Evolutionary conservation across 1,140 invertebrate genomes (phyloP).

Genomic region (Drosophila subobscura): DNA sequence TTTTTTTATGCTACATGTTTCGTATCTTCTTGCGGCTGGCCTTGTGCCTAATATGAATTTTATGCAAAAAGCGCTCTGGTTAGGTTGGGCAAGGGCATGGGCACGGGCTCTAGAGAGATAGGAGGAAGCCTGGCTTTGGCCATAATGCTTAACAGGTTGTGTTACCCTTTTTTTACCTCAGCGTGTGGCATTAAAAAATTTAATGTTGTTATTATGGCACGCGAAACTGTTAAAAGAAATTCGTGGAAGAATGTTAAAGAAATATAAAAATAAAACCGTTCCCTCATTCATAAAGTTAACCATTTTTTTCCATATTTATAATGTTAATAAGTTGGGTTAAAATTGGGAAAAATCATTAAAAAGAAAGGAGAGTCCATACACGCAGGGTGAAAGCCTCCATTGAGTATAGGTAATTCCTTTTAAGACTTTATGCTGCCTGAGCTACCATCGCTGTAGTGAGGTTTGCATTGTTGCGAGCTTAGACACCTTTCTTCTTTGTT

Average conservation of each 20-base stretch:
- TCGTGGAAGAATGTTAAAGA: slow-evolving; percentile 21
- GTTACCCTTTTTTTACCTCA: slow-evolving; percentile 28
- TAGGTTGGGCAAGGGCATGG: slow-evolving; percentile 14
- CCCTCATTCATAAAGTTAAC: too few relatives aligned
- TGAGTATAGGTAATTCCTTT: too few relatives aligned
- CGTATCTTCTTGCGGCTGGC: slow-evolving; percentile 56
- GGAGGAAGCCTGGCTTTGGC: slow-evolving; percentile 26
- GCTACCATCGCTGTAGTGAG: too few relatives aligned
- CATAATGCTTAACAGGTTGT: slow-evolving; percentile 57
- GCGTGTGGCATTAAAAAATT: slow-evolving; percentile 58
- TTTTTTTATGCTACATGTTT: slow-evolving; percentile 53
- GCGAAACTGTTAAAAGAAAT: slow-evolving; percentile 21
- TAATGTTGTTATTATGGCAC: slow-evolving; percentile 58
- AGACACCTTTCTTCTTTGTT: too few relatives aligned
- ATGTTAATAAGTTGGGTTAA: background rate
- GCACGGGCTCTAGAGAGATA: too few relatives aligned
- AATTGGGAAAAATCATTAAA: too few relatives aligned
- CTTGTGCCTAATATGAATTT: slow-evolving; percentile 79
- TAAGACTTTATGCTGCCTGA: too few relatives aligned
- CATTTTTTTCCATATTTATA: slow-evolving; percentile 13
- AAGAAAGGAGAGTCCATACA: too few relatives aligned
- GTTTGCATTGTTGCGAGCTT: too few relatives aligned
- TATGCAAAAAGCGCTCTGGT: slow-evolving; percentile 59
- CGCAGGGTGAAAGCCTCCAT: too few relatives aligned
- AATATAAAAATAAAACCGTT: slow-evolving; percentile 2